Base-by-base conservation (phyloP, 2,797 vertebrate species). In the Silurus aristotelis region DNA sequence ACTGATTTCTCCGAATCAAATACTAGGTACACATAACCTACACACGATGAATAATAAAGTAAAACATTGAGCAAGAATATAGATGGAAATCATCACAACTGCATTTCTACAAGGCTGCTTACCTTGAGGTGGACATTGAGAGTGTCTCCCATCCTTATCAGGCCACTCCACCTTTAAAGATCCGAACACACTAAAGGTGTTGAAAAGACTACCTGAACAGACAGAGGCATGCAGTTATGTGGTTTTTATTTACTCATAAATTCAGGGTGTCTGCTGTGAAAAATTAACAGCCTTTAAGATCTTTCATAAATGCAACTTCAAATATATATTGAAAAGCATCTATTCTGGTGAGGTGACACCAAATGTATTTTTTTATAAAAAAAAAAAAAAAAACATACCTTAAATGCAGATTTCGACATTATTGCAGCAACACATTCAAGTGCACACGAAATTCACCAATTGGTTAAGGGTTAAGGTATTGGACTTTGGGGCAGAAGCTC, bases 81-180 rank as follows among this genome's bases (percentile, higher is more conserved):
- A 48, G 38, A 58, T 31, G n/a, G 31, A n/a, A 61, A 25, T 1
- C n/a, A 6, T 43, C n/a, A 96, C 0, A 95, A 93, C 93, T 94
- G 92, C 84, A 94, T 97, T 97, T 98, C 96, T 96, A 58, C 61
- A 31, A 15, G 27, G 15, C 27, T 67, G 31, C 96, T 99, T 99
- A 99, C 98, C 98, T 99, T 99, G 99, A 90, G 98, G 98, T 95
- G 98, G 98, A 93, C 97, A 99, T 93, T 97, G 97, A 81, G 97
- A 98, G 92, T 99, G 97, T 93, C 98, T 99, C 89, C 97, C 98
- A 95, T 99, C 98, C 96, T 99, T 99, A 97, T 97, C 98, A 88
- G 98, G 98, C 98, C 98, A 99, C 92, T 99, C 97, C 90, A 99
- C 98, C 92, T 94, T 97, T 93, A 99, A 92, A 82, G 97, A 96